Conservation (phyloP, 1,140 invertebrate species). For the Aphelenchoides fujianensis region DNA sequence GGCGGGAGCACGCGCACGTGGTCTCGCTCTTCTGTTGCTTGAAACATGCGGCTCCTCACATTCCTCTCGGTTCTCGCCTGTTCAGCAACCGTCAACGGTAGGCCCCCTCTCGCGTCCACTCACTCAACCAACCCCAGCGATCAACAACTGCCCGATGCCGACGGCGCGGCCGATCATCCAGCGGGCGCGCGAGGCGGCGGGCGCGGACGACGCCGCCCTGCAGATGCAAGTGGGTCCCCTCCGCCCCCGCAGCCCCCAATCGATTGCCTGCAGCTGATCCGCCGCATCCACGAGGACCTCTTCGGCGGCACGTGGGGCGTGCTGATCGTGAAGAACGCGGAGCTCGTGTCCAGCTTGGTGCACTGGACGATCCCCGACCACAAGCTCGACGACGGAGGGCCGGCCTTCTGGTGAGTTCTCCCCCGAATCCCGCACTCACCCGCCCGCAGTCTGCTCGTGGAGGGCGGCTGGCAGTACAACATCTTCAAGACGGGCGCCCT, state of each 20-base stretch:
- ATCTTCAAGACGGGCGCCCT: conserved; percentile 57
- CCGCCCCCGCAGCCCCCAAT: no score
- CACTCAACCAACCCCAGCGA: conserved; percentile 4
- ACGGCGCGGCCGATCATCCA: conserved; percentile 37
- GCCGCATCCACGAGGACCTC: conserved; percentile 59
- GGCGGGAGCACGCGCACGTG: no score
- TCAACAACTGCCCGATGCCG: conserved; percentile 39
- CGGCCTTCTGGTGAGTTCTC: conserved; percentile 61
- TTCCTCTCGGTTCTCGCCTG: no score
- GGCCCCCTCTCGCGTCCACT: no score
- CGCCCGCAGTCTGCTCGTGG: conserved; percentile 48
- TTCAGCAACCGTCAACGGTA: no score
- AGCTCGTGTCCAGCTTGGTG: conserved; percentile 48
- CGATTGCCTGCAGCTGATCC: no score
- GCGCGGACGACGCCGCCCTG: conserved; percentile 35
- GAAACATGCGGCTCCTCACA: no score
- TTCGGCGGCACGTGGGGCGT: conserved; percentile 61
- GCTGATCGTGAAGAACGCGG: conserved; percentile 49
- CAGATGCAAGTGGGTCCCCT: no score
- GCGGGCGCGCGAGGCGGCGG: conserved; percentile 31
- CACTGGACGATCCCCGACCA: conserved; percentile 62
- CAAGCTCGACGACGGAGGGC: conserved; percentile 51
- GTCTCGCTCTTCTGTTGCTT: no score
- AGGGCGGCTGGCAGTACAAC: conserved; percentile 59
- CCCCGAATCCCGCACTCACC: no score